Conservation (phyloP, 2,888 invertebrate species). For the Micropterix aruncella region DNA sequence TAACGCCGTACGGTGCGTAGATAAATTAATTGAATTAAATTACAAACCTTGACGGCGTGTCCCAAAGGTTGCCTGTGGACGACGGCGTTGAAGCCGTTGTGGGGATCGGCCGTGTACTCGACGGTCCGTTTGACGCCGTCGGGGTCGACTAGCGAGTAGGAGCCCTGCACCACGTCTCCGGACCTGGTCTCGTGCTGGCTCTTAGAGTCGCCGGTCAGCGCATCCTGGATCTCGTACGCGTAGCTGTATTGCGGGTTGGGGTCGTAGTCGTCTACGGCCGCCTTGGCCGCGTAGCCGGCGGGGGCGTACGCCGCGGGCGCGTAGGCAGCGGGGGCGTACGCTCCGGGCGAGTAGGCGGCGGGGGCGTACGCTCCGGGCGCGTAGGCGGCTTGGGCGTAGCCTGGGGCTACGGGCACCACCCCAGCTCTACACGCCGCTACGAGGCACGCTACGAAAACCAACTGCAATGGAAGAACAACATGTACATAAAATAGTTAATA, state of each 20-base stretch:
- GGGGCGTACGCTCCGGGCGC: conserved; percentile 15
- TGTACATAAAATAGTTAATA: background rate
- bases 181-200: conserved; percentile 27
- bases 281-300: conserved; percentile 16
- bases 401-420: conserved; percentile 16
- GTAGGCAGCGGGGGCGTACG: conserved; percentile 20
- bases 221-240: conserved; percentile 39
- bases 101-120: conserved; percentile 33
- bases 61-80: conserved; percentile 27
- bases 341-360: conserved; percentile 16
- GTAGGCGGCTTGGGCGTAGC: conserved; percentile 18
- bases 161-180: conserved; percentile 28
- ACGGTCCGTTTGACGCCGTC: conserved; percentile 32
- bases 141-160: conserved; percentile 30
- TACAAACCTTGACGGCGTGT: background rate
- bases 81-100: conserved; percentile 38
- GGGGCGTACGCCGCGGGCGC: conserved; percentile 22
- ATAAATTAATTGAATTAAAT: no score
- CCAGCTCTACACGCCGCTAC: conserved; percentile 25
- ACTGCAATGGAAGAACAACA: conserved; percentile 18
- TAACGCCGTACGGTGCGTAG: no score
- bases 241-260: conserved; percentile 25
- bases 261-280: conserved; percentile 8
- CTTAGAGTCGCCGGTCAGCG: conserved; percentile 30
- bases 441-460: conserved; percentile 29